A percentile compares a stretch with the other conserved stretches of the same genome.
Conservation (phyloP, 2,888 invertebrate species). For the Synergus laeviventris region DNA sequence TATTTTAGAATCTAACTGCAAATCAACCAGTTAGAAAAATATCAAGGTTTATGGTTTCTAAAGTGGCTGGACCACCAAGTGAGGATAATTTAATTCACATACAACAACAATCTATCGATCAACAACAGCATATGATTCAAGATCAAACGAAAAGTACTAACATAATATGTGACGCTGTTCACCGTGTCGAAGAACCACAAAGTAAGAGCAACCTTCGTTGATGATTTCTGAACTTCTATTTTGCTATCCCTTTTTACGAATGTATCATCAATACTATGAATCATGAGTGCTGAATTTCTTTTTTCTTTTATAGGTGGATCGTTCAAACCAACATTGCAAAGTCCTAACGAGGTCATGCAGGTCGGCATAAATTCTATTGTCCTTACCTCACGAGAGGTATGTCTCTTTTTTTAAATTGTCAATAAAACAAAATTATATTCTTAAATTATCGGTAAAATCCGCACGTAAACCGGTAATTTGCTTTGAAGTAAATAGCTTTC, state of each 20-base stretch:
- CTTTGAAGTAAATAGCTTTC: constrained; percentile 36
- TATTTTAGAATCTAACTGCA: constrained; percentile 54
- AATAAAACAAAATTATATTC: neutral
- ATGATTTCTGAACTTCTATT: too few relatives aligned
- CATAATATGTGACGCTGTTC: constrained; percentile 29
- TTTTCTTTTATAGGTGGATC: neutral
- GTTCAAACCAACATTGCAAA: neutral
- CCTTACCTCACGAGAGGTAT: neutral
- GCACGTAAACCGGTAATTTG: neutral
- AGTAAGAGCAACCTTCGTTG: too few relatives aligned
- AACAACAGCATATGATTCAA: neutral
- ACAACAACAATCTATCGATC: constrained; percentile 33
- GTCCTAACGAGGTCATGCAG: neutral
- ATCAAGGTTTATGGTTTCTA: constrained; percentile 86
- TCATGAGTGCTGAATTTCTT: neutral
- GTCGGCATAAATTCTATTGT: neutral
- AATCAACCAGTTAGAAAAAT: constrained; percentile 82
- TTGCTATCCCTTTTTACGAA: neutral
- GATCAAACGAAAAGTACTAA: constrained; percentile 6
- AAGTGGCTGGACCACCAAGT: constrained; percentile 72
- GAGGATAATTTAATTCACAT: constrained; percentile 44
- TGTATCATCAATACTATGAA: too few relatives aligned
- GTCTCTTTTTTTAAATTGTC: neutral
- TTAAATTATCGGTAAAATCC: neutral
- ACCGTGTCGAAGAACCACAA: constrained; percentile 61